These are phyloP conservation scores for Marmota monax DNA, from an alignment of 2,113 vertebrate genomes.

Conservation along the genomic window DNA sequence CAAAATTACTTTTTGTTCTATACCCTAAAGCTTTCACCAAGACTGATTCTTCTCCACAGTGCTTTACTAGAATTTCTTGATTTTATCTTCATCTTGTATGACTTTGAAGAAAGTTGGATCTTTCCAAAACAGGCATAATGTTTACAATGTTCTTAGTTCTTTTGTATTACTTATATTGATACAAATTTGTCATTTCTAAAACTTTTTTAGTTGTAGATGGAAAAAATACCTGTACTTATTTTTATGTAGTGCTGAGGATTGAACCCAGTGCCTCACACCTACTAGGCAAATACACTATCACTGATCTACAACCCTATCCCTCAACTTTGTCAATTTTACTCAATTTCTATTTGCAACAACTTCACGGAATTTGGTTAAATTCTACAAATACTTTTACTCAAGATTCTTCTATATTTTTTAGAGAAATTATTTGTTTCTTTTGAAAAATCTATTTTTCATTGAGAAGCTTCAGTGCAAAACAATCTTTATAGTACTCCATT, in stretches of 20 bases:
- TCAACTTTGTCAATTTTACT: neutral
- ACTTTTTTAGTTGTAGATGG: no score
- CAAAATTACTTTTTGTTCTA: neutral
- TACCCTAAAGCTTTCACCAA: neutral
- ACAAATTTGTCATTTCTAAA: no score
- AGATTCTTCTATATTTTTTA: neutral
- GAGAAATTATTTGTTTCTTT: neutral
- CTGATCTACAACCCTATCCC: no score
- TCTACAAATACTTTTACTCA: neutral
- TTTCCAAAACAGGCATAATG: neutral
- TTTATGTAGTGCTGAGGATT: no score
- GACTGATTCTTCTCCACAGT: neutral
- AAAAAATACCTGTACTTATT: no score
- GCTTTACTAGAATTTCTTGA: neutral
- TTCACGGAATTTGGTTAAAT: neutral
- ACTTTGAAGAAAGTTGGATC: neutral
- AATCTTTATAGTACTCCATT: neutral
- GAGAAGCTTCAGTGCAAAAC: neutral
- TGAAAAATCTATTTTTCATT: neutral
- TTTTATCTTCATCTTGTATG: neutral
- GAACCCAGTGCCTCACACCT: no score
- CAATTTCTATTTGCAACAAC: neutral
- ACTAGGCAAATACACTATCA: no score
- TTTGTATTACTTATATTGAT: neutral
- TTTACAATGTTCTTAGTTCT: neutral